phyloP scores from a whole-genome alignment of 2,797 vertebrate genomes.

The Hapalemur alaotrensis region DNA sequence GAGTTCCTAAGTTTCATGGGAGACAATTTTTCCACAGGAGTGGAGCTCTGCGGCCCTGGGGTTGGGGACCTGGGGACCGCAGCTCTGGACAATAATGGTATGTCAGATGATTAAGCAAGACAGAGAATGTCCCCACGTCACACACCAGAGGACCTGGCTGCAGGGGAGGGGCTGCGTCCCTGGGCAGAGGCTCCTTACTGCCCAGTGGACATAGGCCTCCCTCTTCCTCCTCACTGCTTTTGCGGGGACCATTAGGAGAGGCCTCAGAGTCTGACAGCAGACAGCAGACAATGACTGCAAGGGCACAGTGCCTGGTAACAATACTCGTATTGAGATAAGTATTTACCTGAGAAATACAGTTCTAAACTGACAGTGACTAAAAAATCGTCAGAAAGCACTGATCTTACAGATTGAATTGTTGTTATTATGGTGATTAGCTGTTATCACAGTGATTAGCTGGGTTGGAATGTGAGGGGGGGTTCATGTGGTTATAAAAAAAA shows the following conservation, averaged over 20 bases:
- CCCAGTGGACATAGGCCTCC: neutral
- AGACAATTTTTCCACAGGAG: too few relatives aligned
- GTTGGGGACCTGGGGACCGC: too few relatives aligned
- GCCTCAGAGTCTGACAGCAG: neutral
- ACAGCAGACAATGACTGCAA: neutral
- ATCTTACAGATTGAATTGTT: neutral
- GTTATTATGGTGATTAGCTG: neutral
- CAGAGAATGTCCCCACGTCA: neutral
- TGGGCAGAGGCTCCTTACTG: neutral
- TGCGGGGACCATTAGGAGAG: rapidly evolving
- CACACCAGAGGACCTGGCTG: neutral
- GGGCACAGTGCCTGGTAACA: neutral
- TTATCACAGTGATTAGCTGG: neutral
- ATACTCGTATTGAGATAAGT: neutral
- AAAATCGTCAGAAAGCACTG: neutral
- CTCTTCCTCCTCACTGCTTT: neutral
- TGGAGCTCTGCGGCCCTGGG: too few relatives aligned
- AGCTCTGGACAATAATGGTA: neutral
- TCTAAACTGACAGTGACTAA: neutral
- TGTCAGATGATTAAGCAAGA: neutral
- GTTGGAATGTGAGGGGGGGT: neutral
- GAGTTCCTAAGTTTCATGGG: too few relatives aligned
- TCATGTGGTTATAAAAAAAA: neutral
- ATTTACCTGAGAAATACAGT: neutral
- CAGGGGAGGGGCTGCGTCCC: neutral